Evolutionary conservation across 2,113 vertebrate genomes (phyloP).

Genomic region (Oncorhynchus masou): DNA sequence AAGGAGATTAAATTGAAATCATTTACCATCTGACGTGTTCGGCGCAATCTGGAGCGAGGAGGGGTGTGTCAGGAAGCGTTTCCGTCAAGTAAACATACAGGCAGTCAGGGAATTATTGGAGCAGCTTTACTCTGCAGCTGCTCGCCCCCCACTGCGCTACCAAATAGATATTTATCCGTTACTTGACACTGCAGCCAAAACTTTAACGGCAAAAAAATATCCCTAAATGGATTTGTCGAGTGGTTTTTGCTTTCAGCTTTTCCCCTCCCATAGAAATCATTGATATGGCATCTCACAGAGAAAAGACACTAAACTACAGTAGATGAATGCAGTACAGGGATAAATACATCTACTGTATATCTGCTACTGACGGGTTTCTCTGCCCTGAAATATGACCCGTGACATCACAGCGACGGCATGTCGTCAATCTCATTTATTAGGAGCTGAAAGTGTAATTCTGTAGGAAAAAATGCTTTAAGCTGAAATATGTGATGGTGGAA

Average conservation of each 20-base stretch:
- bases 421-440: slow-evolving; percentile 55
- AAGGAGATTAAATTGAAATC: slow-evolving; percentile 19
- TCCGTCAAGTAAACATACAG: slow-evolving; percentile 18
- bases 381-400: slow-evolving; percentile 26
- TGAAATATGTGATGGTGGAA: slow-evolving; percentile 35
- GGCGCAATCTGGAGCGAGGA: slow-evolving; percentile 2
- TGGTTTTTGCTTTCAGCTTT: background rate
- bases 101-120: slow-evolving; percentile 13
- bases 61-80: slow-evolving; percentile 15
- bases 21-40: slow-evolving; percentile 18
- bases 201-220: background rate
- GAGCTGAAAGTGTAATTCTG: slow-evolving; percentile 52
- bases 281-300: background rate
- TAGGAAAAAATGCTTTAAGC: slow-evolving; percentile 40
- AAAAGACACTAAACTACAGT: background rate
- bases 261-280: background rate
- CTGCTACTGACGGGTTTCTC: slow-evolving; percentile 17
- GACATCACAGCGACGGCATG: slow-evolving; percentile 26
- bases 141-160: slow-evolving; percentile 2
- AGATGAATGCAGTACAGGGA: background rate
- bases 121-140: slow-evolving; percentile 20
- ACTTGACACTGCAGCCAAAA: slow-evolving; percentile 12
- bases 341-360: slow-evolving; percentile 18
- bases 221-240: slow-evolving; percentile 2
- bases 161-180: slow-evolving; percentile 10